These are phyloP conservation scores for Theristicus caerulescens DNA, from an alignment of 2,113 vertebrate genomes.

Conservation along the genomic window DNA sequence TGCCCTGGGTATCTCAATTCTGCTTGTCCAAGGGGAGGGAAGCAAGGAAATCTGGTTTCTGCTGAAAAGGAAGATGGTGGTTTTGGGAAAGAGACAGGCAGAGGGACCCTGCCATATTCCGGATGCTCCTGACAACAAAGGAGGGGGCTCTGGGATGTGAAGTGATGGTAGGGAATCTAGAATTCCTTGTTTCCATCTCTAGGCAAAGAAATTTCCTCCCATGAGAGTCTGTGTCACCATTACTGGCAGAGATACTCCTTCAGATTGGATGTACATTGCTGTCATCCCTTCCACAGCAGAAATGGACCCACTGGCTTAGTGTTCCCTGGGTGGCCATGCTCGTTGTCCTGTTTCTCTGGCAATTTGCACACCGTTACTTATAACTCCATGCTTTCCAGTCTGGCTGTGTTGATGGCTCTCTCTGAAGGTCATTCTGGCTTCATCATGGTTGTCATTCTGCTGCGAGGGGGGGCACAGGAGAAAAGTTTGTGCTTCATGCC, in stretches of 20 bases:
- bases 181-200: not conserved
- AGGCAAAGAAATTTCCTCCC: not conserved
- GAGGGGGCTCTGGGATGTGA: not conserved
- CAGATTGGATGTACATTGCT: not conserved
- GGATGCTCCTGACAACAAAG: not conserved
- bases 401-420: slow-evolving; percentile 8
- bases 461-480: not conserved
- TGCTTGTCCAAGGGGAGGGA: not conserved
- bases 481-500: not conserved
- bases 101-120: not conserved
- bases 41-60: not conserved
- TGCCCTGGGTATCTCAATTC: not conserved
- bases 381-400: not conserved
- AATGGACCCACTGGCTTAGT: not conserved
- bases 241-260: not conserved
- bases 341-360: not conserved
- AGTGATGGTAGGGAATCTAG: not conserved
- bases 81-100: not conserved
- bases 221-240: not conserved
- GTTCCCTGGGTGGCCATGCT: not conserved
- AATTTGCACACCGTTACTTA: not conserved
- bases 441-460: not conserved
- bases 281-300: not conserved
- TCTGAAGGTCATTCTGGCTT: slow-evolving; percentile 31
- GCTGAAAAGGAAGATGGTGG: not conserved